A percentile compares a stretch with the other conserved stretches of the same genome.
Conservation (phyloP, 2,113 vertebrate genomes). For the Corythaeola cristata region DNA sequence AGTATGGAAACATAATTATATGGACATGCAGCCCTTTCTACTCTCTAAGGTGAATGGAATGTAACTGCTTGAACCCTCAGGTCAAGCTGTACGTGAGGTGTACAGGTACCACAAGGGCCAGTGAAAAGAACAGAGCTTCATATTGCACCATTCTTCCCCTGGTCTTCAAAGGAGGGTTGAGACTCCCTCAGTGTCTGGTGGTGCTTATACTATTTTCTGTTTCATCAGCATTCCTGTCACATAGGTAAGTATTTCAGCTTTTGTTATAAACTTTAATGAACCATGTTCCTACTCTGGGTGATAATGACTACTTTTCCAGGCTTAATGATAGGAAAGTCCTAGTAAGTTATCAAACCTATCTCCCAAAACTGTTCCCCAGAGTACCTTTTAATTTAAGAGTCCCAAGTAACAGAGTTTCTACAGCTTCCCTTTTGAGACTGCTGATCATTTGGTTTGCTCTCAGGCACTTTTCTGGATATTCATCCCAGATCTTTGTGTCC, state of each 20-base stretch:
- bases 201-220: background rate
- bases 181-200: background rate
- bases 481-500: background rate
- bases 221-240: conserved; percentile 22
- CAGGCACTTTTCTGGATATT: background rate
- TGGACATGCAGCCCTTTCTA: background rate
- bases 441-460: background rate
- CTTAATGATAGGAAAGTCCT: background rate
- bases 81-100: background rate
- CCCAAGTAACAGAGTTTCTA: background rate
- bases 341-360: conserved; percentile 1
- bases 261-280: conserved; percentile 27
- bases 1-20: background rate
- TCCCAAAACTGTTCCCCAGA: conserved; percentile 1
- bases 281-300: background rate
- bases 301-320: conserved; percentile 13
- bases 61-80: background rate
- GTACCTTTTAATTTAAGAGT: background rate
- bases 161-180: background rate
- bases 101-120: accelerated
- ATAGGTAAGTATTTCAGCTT: background rate
- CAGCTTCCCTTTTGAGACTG: background rate
- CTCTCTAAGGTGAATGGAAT: background rate
- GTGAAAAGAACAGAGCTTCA: background rate
- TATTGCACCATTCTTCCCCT: background rate